Percentiles rank a stretch among this genome's conserved stretches.
phyloP scores from a whole-genome alignment of 2,888 invertebrate genomes.

The Tuta absoluta region DNA sequence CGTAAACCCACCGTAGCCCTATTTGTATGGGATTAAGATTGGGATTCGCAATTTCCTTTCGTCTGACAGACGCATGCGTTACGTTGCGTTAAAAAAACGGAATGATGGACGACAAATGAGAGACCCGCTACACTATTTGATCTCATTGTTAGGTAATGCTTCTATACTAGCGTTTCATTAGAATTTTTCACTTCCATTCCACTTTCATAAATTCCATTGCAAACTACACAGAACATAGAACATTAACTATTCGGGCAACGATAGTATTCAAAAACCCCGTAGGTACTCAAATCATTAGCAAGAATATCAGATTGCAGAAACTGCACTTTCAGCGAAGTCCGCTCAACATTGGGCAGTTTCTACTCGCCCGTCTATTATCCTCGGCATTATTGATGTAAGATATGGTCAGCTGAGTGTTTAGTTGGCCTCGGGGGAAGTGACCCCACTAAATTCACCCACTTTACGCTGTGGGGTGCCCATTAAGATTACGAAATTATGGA shows the following conservation, averaged over 20 bases:
- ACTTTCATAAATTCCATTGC: too few relatives aligned
- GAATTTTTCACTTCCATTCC: too few relatives aligned
- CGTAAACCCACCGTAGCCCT: too few relatives aligned
- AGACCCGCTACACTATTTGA: too few relatives aligned
- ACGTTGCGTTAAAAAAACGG: too few relatives aligned
- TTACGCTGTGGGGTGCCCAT: slow-evolving; percentile 67
- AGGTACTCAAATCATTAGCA: slow-evolving; percentile 5
- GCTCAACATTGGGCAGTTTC: slow-evolving; percentile 32
- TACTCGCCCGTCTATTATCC: slow-evolving; percentile 52
- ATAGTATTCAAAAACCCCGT: neutral
- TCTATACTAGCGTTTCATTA: too few relatives aligned
- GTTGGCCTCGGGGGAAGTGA: slow-evolving; percentile 56
- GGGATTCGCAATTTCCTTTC: too few relatives aligned
- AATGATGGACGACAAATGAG: too few relatives aligned
- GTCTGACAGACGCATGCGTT: too few relatives aligned
- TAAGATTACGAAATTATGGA: slow-evolving; percentile 79
- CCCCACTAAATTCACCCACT: slow-evolving; percentile 69
- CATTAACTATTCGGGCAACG: neutral
- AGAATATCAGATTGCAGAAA: slow-evolving; percentile 24
- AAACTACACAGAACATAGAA: too few relatives aligned
- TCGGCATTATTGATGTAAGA: slow-evolving; percentile 62
- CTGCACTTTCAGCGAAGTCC: slow-evolving; percentile 19
- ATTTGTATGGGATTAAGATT: too few relatives aligned
- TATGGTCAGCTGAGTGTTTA: slow-evolving; percentile 66
- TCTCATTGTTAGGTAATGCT: neutral